phyloP scores from a whole-genome alignment of 2,888 invertebrate species.

The Polyommatus icarus region DNA sequence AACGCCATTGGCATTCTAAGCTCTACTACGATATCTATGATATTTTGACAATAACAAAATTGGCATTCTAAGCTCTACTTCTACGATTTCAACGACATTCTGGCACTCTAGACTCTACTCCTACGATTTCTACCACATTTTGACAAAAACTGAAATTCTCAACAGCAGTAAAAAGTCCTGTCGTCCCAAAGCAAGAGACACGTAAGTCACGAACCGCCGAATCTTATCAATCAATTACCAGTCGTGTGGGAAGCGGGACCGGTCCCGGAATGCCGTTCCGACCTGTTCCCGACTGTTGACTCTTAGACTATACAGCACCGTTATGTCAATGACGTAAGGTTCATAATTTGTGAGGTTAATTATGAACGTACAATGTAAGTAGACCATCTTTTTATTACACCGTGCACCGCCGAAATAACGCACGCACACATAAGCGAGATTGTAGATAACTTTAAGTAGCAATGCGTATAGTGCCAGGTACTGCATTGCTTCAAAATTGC shows the following conservation, averaged over 20 bases:
- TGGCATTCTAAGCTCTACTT: no score
- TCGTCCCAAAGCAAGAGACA: not conserved
- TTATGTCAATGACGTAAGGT: not conserved
- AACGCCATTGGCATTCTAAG: no score
- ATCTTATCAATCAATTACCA: conserved; percentile 16
- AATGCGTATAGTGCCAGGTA: no score
- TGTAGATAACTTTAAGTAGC: no score
- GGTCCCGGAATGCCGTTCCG: conserved; percentile 37
- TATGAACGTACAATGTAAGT: not conserved
- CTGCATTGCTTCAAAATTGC: no score
- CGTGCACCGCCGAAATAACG: no score
- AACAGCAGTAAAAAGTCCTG: not conserved
- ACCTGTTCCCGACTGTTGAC: not conserved
- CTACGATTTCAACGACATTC: no score
- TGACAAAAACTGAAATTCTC: not conserved
- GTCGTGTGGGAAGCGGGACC: conserved; percentile 44
- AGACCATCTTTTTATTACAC: not conserved
- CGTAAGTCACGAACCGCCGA: conserved; percentile 18
- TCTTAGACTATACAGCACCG: not conserved
- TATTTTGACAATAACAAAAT: no score
- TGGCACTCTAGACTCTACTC: no score
- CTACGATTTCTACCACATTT: no score
- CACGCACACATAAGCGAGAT: no score
- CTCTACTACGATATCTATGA: no score
- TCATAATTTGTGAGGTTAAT: not conserved